Percentiles rank a stretch among this genome's conserved stretches.
phyloP scores from a whole-genome alignment of 2,797 vertebrate species.

The Chelon auratus region DNA sequence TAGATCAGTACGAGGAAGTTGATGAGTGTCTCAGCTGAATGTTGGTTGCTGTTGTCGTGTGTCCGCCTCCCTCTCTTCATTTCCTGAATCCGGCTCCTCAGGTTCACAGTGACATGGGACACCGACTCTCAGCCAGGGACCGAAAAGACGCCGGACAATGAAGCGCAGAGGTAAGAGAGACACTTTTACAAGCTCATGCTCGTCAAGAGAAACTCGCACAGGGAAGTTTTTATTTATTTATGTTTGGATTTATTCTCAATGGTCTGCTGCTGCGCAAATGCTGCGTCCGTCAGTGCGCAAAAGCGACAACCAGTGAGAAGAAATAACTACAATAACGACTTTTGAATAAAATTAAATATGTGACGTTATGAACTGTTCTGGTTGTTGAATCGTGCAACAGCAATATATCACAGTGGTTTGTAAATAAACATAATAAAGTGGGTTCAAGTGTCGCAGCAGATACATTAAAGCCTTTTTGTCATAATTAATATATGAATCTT shows the following conservation, averaged over 20 bases:
- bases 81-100: slow-evolving; percentile 55
- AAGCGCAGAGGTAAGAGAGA: slow-evolving; percentile 24
- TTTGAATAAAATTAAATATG: too few species aligned
- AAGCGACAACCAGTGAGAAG: too few species aligned
- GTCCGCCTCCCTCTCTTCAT: slow-evolving; percentile 22
- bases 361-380: too few species aligned
- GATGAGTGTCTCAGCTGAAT: not conserved
- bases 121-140: not conserved
- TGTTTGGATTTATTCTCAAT: too few species aligned
- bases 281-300: not conserved
- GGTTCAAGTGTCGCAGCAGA: too few species aligned
- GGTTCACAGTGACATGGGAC: not conserved
- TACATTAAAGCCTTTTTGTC: too few species aligned
- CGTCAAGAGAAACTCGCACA: too few species aligned
- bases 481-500: too few species aligned
- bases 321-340: too few species aligned
- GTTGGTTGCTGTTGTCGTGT: not conserved
- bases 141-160: not conserved
- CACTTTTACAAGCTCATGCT: not conserved
- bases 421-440: too few species aligned
- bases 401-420: too few species aligned
- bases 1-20: not conserved
- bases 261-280: not conserved
- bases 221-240: not conserved
- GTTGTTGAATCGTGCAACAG: too few species aligned